Evolutionary conservation across 2,797 vertebrate genomes (phyloP), one percentile per base, ranked within the genome.

Genomic region (Lepidocolaptes lacrymiger): DNA sequence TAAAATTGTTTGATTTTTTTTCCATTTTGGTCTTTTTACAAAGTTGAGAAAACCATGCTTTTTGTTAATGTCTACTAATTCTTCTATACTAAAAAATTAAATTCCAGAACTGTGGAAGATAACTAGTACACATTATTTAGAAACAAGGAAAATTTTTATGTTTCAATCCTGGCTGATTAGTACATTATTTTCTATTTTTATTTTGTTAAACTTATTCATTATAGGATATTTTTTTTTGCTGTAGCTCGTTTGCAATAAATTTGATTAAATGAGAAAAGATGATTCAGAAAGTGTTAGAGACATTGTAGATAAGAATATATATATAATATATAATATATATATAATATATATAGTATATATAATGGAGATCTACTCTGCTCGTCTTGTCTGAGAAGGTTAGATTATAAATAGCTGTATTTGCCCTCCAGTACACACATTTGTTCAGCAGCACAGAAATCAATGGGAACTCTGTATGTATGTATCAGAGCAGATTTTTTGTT

Each of bases 321-420:
- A n/a, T n/a, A n/a, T n/a, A n/a, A n/a, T n/a, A n/a, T n/a, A n/a
- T n/a, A n/a, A n/a, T n/a, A n/a, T n/a, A n/a, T n/a, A n/a, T n/a
- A n/a, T n/a, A n/a, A n/a, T n/a, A n/a, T n/a, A n/a, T n/a, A n/a
- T n/a, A n/a, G n/a, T n/a, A n/a, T n/a, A n/a, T n/a, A 85, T 89
- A 88, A 95, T 75, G 63, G 51, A 82, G 16, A 55, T 26, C 22
- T 24, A 69, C n/a, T 11, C 51, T 55, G 82, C 59, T 85, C 43
- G n/a, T 91, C 87, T 94, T 89, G 39, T 49, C 48, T 49, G 24
- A 14, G 63, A 92, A 89, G 27, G 58, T 51, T 76, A 82, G 34
- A 34, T n/a, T 91, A 91, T 62, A 89, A 92, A 91, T 94, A 92
- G 52, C 59, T 76, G 19, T 54, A 71, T 92, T 91, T 72, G 51